A percentile compares a stretch with the other conserved stretches of the same genome.
phyloP scores from a whole-genome alignment of 2,113 vertebrate species.

The Pantherophis guttatus region DNA sequence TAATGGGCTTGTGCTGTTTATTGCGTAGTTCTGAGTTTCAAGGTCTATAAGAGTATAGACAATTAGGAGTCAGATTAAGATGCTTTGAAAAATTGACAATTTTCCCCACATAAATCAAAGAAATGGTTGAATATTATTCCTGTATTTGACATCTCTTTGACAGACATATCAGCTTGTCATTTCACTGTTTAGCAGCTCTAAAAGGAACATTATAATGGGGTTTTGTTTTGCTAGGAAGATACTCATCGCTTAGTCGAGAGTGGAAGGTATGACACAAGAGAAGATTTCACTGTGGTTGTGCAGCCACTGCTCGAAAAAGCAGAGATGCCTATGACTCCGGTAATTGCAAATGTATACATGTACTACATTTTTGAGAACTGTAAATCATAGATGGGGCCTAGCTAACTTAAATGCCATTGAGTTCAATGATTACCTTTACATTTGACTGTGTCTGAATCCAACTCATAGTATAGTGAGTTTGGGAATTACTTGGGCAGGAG shows the following conservation, averaged over 20 bases:
- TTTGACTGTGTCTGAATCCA: not conserved
- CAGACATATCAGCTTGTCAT: not conserved
- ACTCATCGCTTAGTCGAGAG: conserved; percentile 63
- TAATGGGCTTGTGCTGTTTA: not conserved
- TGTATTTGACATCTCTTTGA: not conserved
- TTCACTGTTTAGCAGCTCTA: not conserved
- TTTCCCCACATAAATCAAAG: not conserved
- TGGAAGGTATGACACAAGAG: conserved; percentile 66
- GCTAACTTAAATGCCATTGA: not conserved
- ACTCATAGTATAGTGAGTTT: not conserved
- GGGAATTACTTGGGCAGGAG: not conserved
- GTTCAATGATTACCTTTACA: not conserved
- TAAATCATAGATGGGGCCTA: not conserved
- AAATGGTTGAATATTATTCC: not conserved
- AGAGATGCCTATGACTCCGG: conserved; percentile 64
- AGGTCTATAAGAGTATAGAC: not conserved
- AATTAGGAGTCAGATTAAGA: not conserved
- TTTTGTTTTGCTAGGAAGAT: conserved; percentile 52
- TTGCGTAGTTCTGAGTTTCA: not conserved
- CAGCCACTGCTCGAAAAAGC: conserved; percentile 67
- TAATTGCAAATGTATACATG: conserved; percentile 36
- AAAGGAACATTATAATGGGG: not conserved
- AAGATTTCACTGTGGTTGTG: conserved; percentile 76
- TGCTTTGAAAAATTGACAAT: not conserved
- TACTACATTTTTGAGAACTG: not conserved